Percentiles rank a stretch among this genome's conserved stretches.
Conservation (phyloP, 2,888 invertebrate genomes). For the Cinara cedri region DNA sequence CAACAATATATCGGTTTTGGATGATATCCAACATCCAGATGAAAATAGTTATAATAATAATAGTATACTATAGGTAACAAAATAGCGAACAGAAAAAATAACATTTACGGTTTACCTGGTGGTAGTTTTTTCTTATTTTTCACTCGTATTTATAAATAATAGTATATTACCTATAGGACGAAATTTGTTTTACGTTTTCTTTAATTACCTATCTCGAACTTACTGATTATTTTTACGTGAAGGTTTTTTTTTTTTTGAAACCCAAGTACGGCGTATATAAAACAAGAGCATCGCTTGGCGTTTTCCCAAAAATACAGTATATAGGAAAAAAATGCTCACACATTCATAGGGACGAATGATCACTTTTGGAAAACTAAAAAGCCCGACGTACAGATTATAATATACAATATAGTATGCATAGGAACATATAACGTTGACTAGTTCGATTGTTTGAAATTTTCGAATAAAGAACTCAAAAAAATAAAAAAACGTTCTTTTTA, state of each 20-base stretch:
- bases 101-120: neutral
- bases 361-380: slow-evolving; percentile 37
- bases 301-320: neutral
- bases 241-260: slow-evolving; percentile 13
- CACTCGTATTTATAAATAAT: no score
- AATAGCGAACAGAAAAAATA: neutral
- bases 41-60: slow-evolving; percentile 30
- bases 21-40: slow-evolving; percentile 19
- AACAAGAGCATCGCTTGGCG: slow-evolving; percentile 26
- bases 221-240: slow-evolving; percentile 32
- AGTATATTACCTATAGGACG: neutral
- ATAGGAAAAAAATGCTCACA: neutral
- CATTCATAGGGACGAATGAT: neutral
- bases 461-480: slow-evolving; percentile 7
- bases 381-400: neutral
- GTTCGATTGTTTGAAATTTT: slow-evolving; percentile 29
- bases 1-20: slow-evolving; percentile 14
- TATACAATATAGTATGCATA: no score
- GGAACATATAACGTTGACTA: slow-evolving; percentile 13
- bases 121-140: neutral
- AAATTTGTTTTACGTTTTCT: slow-evolving; percentile 14
- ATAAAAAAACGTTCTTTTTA: slow-evolving; percentile 8
- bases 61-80: no score
- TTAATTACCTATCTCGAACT: neutral
- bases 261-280: neutral